Evolutionary conservation across 2,797 vertebrate genomes (phyloP).

Genomic region (Chelmon rostratus): DNA sequence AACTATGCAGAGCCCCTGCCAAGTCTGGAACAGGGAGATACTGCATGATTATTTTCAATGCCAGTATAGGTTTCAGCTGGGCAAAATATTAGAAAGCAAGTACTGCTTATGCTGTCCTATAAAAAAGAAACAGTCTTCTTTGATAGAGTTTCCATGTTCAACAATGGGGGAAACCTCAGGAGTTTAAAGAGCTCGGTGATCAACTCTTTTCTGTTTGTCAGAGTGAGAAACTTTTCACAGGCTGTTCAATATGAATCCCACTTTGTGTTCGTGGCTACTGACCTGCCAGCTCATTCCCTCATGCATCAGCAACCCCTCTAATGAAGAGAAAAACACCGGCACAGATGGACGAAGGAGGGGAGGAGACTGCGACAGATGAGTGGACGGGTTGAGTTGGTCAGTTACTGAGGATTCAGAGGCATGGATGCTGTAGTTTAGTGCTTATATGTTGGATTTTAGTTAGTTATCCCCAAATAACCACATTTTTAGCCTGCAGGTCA

Average conservation of each 20-base stretch:
- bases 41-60: conserved; percentile 49
- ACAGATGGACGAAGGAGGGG: conserved; percentile 57
- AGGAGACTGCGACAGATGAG: conserved; percentile 52
- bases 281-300: conserved; percentile 69
- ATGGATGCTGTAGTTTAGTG: not conserved
- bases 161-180: not conserved
- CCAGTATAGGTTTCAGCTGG: not conserved
- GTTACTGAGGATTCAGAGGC: too few species aligned
- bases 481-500: not conserved
- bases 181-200: not conserved
- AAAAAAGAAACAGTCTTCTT: not conserved
- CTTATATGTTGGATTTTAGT: not conserved
- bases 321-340: conserved; percentile 74
- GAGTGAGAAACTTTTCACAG: conserved; percentile 55
- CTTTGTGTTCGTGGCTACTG: conserved; percentile 66
- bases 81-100: conserved; percentile 2
- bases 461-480: not conserved
- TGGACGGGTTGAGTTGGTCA: too few species aligned
- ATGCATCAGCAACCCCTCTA: conserved; percentile 76
- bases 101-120: not conserved
- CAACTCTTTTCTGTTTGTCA: conserved; percentile 26
- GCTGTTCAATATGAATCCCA: conserved; percentile 63
- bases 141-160: not conserved
- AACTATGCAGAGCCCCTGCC: conserved; percentile 53
- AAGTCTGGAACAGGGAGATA: conserved; percentile 50